Evolutionary conservation across 2,888 invertebrate genomes (phyloP).

Genomic region (Gortyna flavago): DNA sequence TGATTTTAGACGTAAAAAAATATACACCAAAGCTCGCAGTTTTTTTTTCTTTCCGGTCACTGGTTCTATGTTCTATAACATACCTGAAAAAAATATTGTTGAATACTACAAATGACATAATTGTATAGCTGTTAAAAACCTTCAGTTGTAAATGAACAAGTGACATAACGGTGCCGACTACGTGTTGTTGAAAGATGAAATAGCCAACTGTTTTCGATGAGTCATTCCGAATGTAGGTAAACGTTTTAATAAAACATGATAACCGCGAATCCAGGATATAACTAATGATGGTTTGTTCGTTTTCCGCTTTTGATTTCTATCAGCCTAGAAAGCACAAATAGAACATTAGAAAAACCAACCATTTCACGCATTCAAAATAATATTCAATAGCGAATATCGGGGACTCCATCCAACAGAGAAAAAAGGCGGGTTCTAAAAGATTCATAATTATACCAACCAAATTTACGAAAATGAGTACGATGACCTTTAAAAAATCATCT

Average conservation of each 20-base stretch:
- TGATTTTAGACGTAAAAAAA: neutral
- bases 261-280: neutral
- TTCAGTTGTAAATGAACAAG: neutral
- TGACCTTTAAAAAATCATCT: constrained; percentile 3
- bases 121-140: too few species aligned
- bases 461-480: neutral
- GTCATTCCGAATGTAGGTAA: too few species aligned
- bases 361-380: neutral
- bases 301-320: neutral
- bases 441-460: neutral
- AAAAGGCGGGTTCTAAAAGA: neutral
- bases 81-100: neutral
- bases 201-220: too few species aligned
- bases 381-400: neutral
- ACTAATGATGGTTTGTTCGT: neutral
- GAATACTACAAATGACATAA: neutral
- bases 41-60: too few species aligned
- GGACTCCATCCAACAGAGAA: neutral
- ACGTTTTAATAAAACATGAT: too few species aligned
- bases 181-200: neutral
- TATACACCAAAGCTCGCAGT: too few species aligned
- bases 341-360: neutral
- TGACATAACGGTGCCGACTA: neutral
- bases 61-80: neutral
- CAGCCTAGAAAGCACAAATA: neutral